Percentiles rank a stretch among this genome's conserved stretches.
Evolutionary conservation across 2,888 invertebrate species (phyloP).

Genomic region (Heliconius cydno): DNA sequence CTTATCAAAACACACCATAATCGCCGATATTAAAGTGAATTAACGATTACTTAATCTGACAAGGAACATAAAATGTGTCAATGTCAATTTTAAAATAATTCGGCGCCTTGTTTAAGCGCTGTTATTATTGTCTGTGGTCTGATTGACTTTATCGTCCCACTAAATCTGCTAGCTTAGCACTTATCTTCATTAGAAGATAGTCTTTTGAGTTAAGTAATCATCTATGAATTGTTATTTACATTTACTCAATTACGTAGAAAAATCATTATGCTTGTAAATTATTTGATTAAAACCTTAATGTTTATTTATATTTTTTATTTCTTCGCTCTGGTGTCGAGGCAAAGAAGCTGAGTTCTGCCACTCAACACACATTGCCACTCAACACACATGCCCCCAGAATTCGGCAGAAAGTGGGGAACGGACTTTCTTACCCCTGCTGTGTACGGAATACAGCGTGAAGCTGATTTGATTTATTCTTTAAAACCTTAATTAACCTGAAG

Average conservation of each 20-base stretch:
- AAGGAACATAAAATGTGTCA: constrained; percentile 22
- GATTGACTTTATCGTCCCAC: constrained; percentile 11
- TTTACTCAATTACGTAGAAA: not conserved
- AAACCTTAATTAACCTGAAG: not conserved
- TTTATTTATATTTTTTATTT: no score
- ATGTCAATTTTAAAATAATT: constrained; percentile 14
- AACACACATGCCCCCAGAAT: no score
- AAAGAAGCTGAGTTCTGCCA: no score
- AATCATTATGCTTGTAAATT: not conserved
- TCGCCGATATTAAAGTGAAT: constrained; percentile 16
- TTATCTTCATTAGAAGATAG: not conserved
- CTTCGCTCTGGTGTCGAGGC: no score
- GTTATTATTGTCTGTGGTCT: constrained; percentile 15
- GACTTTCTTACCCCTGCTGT: no score
- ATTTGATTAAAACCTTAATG: not conserved
- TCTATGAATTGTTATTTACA: not conserved
- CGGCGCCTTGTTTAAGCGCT: constrained; percentile 8
- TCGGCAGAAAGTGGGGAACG: no score
- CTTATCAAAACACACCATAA: not conserved
- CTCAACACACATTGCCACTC: no score
- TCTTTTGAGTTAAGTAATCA: not conserved
- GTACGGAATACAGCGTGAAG: no score
- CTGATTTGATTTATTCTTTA: not conserved
- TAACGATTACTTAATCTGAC: constrained; percentile 29
- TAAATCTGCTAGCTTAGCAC: not conserved